A percentile compares a stretch with the other conserved stretches of the same genome.
phyloP scores from a whole-genome alignment of 1,140 invertebrate species.

The Calliphora vicina region DNA sequence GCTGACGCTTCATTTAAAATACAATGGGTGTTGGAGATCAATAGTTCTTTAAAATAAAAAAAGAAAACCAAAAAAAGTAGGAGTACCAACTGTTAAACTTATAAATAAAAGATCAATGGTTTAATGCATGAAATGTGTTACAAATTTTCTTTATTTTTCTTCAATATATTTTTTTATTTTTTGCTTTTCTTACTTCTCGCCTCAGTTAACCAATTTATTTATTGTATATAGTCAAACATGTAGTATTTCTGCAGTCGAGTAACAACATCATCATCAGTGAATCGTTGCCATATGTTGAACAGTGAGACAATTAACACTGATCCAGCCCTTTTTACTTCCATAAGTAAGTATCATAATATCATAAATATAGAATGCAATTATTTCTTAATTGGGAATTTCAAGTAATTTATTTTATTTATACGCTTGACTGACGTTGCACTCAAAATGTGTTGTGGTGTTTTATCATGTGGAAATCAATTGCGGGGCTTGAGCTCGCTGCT shows the following conservation, averaged over 20 bases:
- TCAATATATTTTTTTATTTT: neutral
- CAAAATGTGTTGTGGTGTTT: too few relatives aligned
- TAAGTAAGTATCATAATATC: too few relatives aligned
- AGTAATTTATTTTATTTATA: too few relatives aligned
- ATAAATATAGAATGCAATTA: too few relatives aligned
- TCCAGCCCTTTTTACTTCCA: neutral
- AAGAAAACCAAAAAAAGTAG: neutral
- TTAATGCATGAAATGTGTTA: conserved; percentile 23
- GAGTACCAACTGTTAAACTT: conserved; percentile 16
- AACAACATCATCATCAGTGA: neutral
- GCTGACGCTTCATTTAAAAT: neutral
- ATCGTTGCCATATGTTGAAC: neutral
- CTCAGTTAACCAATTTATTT: neutral
- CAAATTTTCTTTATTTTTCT: neutral
- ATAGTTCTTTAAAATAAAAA: too few relatives aligned
- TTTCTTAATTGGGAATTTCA: too few relatives aligned
- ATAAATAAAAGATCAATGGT: conserved; percentile 29
- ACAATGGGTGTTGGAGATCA: neutral
- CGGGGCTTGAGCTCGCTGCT: too few relatives aligned
- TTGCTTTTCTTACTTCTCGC: neutral
- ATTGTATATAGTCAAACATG: neutral
- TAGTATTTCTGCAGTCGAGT: neutral
- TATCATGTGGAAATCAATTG: too few relatives aligned
- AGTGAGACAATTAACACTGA: neutral
- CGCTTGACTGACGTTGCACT: too few relatives aligned